Percentiles rank a stretch among this genome's conserved stretches.
These are phyloP conservation scores for Psilopogon haemacephalus DNA, from an alignment of 2,113 vertebrate genomes.

Conservation along the genomic window DNA sequence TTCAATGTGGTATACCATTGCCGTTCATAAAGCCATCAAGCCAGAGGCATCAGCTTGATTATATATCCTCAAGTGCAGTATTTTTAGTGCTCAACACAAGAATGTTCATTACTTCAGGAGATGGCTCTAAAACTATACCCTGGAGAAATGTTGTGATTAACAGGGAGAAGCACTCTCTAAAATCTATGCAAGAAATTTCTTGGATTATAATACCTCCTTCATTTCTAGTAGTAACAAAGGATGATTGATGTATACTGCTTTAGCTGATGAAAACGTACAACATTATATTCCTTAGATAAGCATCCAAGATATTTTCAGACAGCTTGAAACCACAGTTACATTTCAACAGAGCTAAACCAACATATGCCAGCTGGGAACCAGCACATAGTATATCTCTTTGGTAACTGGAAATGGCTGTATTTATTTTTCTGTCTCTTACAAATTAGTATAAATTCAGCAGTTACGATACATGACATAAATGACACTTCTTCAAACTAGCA, in stretches of 20 bases:
- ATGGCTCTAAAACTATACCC: conserved; percentile 6
- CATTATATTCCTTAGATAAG: background rate
- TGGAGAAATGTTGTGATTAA: conserved; percentile 28
- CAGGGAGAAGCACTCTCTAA: conserved; percentile 34
- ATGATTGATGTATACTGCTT: conserved; percentile 40
- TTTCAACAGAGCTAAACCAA: conserved; percentile 22
- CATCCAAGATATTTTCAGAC: conserved; percentile 35
- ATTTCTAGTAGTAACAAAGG: conserved; percentile 38
- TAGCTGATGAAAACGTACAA: conserved; percentile 21
- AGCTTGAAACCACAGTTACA: conserved; percentile 20
- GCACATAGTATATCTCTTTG: background rate
- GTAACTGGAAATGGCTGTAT: conserved; percentile 20
- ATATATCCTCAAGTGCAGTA: background rate
- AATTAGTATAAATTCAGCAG: background rate
- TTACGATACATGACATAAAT: background rate
- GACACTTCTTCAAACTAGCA: background rate
- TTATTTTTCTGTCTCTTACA: background rate
- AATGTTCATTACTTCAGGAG: conserved; percentile 48
- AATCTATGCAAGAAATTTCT: conserved; percentile 22
- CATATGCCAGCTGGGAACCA: conserved; percentile 13
- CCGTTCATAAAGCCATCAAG: background rate
- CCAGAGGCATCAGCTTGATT: conserved; percentile 11
- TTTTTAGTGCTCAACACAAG: background rate
- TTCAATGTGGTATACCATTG: background rate
- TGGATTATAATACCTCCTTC: conserved; percentile 15